A percentile compares a stretch with the other conserved stretches of the same genome.
These are phyloP conservation scores for Lasioglossum villosulum DNA, from an alignment of 2,888 invertebrate genomes.

Conservation along the genomic window DNA sequence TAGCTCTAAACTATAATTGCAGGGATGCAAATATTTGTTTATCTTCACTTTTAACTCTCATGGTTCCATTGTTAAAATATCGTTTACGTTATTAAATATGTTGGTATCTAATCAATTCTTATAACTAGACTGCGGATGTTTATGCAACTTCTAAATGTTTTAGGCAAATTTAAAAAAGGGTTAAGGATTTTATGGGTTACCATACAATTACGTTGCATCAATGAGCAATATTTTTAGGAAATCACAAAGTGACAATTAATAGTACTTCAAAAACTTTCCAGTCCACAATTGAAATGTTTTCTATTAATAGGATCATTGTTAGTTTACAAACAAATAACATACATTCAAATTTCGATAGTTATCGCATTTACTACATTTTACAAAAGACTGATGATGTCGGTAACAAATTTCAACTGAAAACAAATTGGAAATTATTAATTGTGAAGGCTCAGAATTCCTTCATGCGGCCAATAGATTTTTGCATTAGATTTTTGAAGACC, in stretches of 20 bases:
- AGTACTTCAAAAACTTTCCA: neutral
- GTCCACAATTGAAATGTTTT: neutral
- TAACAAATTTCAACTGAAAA: neutral
- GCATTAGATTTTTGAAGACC: neutral
- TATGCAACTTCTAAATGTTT: too few relatives aligned
- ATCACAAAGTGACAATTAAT: neutral
- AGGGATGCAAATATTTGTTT: neutral
- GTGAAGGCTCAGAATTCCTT: neutral
- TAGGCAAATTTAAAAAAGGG: too few relatives aligned
- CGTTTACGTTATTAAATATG: too few relatives aligned
- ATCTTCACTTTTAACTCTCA: neutral
- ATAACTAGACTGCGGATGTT: too few relatives aligned
- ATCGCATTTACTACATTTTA: neutral
- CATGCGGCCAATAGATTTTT: too few relatives aligned
- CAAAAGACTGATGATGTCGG: neutral
- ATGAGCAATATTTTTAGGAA: neutral
- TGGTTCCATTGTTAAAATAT: too few relatives aligned
- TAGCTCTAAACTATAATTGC: neutral
- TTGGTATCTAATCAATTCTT: too few relatives aligned
- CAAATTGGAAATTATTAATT: neutral
- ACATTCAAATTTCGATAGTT: neutral
- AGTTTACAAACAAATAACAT: neutral
- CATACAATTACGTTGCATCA: neutral
- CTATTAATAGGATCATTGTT: neutral
- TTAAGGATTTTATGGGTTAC: neutral